Percentiles rank a stretch among this genome's conserved stretches.
phyloP scores from a whole-genome alignment of 2,888 invertebrate genomes.

The Drosophila colorata region DNA sequence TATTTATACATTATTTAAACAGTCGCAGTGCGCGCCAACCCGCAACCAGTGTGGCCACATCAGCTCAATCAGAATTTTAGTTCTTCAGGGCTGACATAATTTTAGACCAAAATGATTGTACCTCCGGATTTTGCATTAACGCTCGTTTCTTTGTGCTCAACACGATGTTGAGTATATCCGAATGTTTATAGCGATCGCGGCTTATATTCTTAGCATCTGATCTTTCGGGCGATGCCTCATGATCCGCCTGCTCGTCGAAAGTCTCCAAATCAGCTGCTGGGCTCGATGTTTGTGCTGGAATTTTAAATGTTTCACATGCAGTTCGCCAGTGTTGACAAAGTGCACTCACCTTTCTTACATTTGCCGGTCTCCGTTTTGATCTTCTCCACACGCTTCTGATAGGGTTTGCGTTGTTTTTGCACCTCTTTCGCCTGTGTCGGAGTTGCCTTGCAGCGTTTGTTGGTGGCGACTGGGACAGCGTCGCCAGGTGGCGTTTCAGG shows the following conservation, averaged over 20 bases:
- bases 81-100: conserved; percentile 78
- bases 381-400: conserved; percentile 77
- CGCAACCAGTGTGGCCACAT: conserved; percentile 11
- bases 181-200: conserved; percentile 81
- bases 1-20: conserved; percentile 1
- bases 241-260: conserved; percentile 52
- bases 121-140: conserved; percentile 81
- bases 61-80: conserved; percentile 8
- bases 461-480: background rate
- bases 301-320: background rate
- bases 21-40: background rate
- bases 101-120: conserved; percentile 77
- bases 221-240: conserved; percentile 55
- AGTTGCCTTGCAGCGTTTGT: conserved; percentile 51
- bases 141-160: conserved; percentile 82
- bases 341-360: conserved; percentile 50
- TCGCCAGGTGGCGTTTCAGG: conserved; percentile 41
- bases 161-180: conserved; percentile 82
- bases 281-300: conserved; percentile 43
- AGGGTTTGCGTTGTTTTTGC: conserved; percentile 72
- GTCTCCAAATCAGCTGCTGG: conserved; percentile 57
- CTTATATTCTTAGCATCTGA: conserved; percentile 40
- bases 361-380: conserved; percentile 53
- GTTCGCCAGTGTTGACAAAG: background rate
- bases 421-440: conserved; percentile 57